phyloP scores from a whole-genome alignment of 2,797 vertebrate genomes.

The Cossypha caffra region DNA sequence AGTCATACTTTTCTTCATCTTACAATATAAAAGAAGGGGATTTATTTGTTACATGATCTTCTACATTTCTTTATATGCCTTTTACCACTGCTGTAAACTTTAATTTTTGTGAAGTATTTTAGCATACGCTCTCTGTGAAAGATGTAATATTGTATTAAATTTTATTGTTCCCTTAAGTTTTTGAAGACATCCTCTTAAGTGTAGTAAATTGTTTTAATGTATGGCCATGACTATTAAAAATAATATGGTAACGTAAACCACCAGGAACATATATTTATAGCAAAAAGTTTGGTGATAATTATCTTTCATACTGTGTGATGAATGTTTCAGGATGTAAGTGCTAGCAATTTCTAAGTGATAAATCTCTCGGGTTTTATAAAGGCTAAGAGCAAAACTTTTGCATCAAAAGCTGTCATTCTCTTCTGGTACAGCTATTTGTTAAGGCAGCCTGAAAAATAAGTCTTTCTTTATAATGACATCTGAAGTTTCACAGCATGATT shows the following conservation, averaged over 20 bases:
- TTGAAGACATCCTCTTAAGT: not conserved
- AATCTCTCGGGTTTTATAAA: not conserved
- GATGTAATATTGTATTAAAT: not conserved
- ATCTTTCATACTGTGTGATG: not conserved
- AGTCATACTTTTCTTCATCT: not conserved
- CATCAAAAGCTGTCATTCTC: conserved; percentile 3
- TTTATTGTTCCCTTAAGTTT: not conserved
- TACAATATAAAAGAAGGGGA: not conserved
- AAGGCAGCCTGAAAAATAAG: not conserved
- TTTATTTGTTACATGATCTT: not conserved
- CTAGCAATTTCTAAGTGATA: not conserved
- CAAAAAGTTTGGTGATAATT: not conserved
- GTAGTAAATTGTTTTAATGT: conserved; percentile 9
- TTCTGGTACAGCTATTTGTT: conserved; percentile 14
- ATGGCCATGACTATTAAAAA: not conserved
- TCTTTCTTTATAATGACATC: not conserved
- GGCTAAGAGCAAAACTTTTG: conserved; percentile 24
- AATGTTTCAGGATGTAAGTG: not conserved
- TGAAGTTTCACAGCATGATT: not conserved
- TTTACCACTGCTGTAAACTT: not conserved
- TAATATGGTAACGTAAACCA: not conserved
- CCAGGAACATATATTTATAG: not conserved
- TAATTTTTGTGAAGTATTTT: conserved; percentile 4
- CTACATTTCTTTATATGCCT: not conserved
- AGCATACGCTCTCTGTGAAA: not conserved